Conservation (phyloP, 2,888 invertebrate genomes). For the Ichneumoninae sp. region DNA sequence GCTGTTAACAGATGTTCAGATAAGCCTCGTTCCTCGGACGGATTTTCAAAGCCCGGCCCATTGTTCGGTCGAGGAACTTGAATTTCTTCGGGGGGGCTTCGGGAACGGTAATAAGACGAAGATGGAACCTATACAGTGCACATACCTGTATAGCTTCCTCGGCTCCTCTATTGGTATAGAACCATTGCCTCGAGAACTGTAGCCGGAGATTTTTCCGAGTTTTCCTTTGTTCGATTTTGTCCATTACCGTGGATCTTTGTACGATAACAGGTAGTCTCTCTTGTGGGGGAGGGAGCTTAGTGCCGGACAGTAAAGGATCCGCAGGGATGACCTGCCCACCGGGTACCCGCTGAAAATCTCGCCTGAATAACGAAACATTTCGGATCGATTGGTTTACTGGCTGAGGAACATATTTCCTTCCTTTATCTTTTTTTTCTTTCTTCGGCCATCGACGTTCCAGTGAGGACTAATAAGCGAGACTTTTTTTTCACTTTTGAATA, state of each 20-base stretch:
- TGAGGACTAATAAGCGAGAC: constrained; percentile 10
- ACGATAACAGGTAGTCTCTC: constrained; percentile 72
- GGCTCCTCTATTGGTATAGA: constrained; percentile 13
- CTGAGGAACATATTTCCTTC: background rate
- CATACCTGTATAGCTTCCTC: background rate
- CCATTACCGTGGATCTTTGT: constrained; percentile 72
- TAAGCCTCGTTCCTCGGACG: constrained; percentile 76
- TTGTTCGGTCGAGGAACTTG: constrained; percentile 73
- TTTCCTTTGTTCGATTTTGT: constrained; percentile 71
- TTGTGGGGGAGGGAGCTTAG: background rate
- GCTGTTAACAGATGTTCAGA: constrained; percentile 84
- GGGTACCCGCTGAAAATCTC: constrained; percentile 54
- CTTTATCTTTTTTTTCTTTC: background rate
- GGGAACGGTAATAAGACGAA: constrained; percentile 58
- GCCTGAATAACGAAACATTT: constrained; percentile 45
- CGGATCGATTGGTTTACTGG: constrained; percentile 42
- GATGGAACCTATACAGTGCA: background rate
- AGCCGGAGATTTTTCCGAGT: constrained; percentile 40
- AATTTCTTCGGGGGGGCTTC: constrained; percentile 57
- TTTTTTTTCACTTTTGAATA: constrained; percentile 16
- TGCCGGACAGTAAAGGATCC: constrained; percentile 58
- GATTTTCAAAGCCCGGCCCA: constrained; percentile 74
- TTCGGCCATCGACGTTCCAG: background rate
- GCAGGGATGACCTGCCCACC: constrained; percentile 51
- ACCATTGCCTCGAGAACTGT: constrained; percentile 39